A percentile compares a stretch with the other conserved stretches of the same genome.
Conservation (phyloP, 2,888 invertebrate species). For the Parelbella ahira region DNA sequence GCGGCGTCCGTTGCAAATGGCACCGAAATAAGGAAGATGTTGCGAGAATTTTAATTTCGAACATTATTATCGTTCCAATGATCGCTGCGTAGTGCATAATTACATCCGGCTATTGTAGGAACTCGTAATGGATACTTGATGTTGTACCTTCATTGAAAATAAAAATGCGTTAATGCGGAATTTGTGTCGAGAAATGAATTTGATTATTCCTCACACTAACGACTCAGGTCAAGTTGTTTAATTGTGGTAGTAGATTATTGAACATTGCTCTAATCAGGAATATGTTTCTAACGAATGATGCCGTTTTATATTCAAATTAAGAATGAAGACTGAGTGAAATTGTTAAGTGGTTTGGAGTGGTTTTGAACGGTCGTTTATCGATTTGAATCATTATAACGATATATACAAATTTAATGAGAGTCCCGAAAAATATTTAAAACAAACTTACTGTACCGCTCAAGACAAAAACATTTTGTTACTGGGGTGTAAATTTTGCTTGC, state of each 20-base stretch:
- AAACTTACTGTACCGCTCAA: no score
- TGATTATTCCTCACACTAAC: slow-evolving; percentile 11
- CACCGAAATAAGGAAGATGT: slow-evolving; percentile 43
- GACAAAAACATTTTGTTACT: no score
- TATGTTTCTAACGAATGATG: no score
- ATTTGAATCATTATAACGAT: no score
- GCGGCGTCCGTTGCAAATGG: slow-evolving; percentile 37
- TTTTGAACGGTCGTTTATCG: neutral
- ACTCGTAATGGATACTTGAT: slow-evolving; percentile 13
- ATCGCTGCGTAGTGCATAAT: slow-evolving; percentile 35
- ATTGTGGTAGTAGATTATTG: no score
- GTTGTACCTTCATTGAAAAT: slow-evolving; percentile 10
- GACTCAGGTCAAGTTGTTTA: slow-evolving; percentile 1
- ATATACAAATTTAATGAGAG: no score
- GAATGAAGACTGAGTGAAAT: neutral
- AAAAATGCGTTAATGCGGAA: slow-evolving; percentile 1
- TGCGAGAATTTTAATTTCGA: slow-evolving; percentile 53
- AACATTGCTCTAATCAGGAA: no score
- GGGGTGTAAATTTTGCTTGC: no score
- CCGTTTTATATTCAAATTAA: slow-evolving; percentile 2
- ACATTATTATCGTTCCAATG: slow-evolving; percentile 32
- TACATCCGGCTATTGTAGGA: slow-evolving; percentile 15
- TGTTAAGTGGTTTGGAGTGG: neutral
- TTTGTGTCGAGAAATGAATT: slow-evolving; percentile 7
- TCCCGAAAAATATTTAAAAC: no score